Evolutionary conservation across 1,140 invertebrate species (phyloP).

Genomic region (Penaeus indicus): DNA sequence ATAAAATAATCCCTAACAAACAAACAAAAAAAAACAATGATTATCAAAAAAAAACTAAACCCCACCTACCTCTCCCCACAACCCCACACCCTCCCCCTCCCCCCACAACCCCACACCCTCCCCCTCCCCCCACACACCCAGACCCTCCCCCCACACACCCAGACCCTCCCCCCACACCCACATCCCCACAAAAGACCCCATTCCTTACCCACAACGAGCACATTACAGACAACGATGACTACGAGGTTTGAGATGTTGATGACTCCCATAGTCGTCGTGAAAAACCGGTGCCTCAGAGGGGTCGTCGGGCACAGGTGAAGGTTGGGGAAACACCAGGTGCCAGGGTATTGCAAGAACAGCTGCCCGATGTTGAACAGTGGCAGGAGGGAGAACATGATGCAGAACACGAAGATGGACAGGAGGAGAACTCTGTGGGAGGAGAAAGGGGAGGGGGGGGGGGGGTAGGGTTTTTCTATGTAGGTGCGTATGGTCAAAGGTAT

Average conservation of each 20-base stretch:
- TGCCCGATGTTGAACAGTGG: slow-evolving; percentile 71
- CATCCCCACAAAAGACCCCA: neutral
- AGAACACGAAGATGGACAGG: slow-evolving; percentile 68
- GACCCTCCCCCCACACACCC: neutral
- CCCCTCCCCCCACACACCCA: neutral
- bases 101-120: neutral
- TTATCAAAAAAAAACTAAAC: too few species aligned
- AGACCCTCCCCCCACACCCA: too few species aligned
- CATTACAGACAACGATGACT: slow-evolving; percentile 58
- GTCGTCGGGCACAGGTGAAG: slow-evolving; percentile 66
- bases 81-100: slow-evolving; percentile 8
- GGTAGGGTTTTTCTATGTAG: too few species aligned
- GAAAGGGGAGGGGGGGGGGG: neutral
- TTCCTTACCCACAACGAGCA: slow-evolving; percentile 57
- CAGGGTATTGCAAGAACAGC: slow-evolving; percentile 70
- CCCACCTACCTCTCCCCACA: neutral
- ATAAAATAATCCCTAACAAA: too few species aligned
- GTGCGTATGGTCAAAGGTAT: too few species aligned
- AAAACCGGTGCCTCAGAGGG: slow-evolving; percentile 36
- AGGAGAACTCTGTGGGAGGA: slow-evolving; percentile 65
- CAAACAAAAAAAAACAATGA: too few species aligned
- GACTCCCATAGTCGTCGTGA: slow-evolving; percentile 59
- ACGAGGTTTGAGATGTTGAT: slow-evolving; percentile 55
- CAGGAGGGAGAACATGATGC: slow-evolving; percentile 68
- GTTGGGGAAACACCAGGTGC: slow-evolving; percentile 72